Evolutionary conservation across 1,140 invertebrate species (phyloP).

Genomic region (Atta texana): DNA sequence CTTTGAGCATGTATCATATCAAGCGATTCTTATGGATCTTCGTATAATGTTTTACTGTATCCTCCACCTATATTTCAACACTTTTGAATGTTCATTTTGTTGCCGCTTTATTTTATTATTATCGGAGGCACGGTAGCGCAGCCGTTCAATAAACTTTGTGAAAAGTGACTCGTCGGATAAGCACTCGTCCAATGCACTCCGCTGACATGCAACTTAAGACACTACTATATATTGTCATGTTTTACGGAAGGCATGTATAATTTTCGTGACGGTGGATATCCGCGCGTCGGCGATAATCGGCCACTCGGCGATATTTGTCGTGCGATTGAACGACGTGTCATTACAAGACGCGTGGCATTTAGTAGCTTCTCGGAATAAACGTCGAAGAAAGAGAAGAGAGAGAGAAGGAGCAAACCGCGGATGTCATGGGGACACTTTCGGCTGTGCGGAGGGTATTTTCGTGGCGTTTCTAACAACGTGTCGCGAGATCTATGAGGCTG

Average conservation of each 20-base stretch:
- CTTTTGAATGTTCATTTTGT: neutral
- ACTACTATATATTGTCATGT: neutral
- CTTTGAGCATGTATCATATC: slow-evolving; percentile 31
- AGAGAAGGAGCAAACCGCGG: neutral
- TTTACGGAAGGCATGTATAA: neutral
- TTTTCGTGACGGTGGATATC: neutral
- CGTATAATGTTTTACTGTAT: slow-evolving; percentile 20
- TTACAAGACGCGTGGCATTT: slow-evolving; percentile 50
- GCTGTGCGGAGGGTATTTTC: slow-evolving; percentile 73
- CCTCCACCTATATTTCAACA: neutral
- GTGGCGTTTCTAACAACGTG: slow-evolving; percentile 78
- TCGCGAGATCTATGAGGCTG: slow-evolving; percentile 82
- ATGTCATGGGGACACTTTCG: slow-evolving; percentile 61
- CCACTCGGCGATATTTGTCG: slow-evolving; percentile 34
- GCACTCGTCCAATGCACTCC: neutral
- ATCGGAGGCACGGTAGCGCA: neutral
- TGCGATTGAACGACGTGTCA: slow-evolving; percentile 39
- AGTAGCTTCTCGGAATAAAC: slow-evolving; percentile 77
- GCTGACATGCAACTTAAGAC: neutral
- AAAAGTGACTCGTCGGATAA: slow-evolving; percentile 19
- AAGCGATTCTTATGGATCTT: neutral
- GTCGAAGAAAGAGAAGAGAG: neutral
- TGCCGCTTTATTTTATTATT: neutral
- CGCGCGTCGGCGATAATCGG: slow-evolving; percentile 15
- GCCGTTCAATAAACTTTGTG: neutral